A percentile compares a stretch with the other conserved stretches of the same genome.
Evolutionary conservation across 2,797 vertebrate species (phyloP).

Genomic region (Melanotaenia nigrans): DNA sequence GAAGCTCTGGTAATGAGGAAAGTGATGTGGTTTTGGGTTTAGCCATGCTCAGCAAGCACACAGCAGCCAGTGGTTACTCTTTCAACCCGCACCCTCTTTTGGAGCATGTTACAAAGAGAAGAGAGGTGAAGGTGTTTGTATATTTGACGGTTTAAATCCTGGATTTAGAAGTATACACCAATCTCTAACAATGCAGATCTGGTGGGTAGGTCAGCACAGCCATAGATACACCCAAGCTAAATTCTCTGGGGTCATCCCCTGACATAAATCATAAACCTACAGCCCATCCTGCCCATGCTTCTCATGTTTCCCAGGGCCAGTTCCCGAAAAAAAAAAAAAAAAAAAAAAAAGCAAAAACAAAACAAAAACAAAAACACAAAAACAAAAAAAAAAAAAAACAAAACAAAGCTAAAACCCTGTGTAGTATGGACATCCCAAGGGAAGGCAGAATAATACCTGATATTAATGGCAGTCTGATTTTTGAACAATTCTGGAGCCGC

Average conservation of each 20-base stretch:
- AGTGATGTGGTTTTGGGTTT: conserved; percentile 78
- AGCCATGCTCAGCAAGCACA: conserved; percentile 68
- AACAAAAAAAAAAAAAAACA: neutral
- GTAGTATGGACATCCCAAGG: conserved; percentile 47
- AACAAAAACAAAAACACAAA: neutral
- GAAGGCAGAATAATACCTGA: conserved; percentile 64
- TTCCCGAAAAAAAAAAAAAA: conserved; percentile 42
- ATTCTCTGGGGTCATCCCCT: conserved; percentile 65
- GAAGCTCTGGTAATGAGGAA: conserved; percentile 82
- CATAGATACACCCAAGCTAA: conserved; percentile 52
- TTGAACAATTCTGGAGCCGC: conserved; percentile 68
- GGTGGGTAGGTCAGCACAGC: conserved; percentile 69
- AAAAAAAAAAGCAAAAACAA: too few relatives aligned
- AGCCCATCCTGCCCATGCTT: conserved; percentile 55
- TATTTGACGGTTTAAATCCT: conserved; percentile 81
- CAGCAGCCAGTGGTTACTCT: conserved; percentile 46
- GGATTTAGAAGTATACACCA: conserved; percentile 76
- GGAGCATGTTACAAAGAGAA: conserved; percentile 49
- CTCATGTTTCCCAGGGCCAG: conserved; percentile 53
- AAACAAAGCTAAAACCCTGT: conserved; percentile 19
- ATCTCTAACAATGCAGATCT: conserved; percentile 74
- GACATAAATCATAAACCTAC: conserved; percentile 69
- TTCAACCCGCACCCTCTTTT: conserved; percentile 35
- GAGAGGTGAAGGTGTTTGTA: conserved; percentile 71
- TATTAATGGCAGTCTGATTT: conserved; percentile 73